Percentiles rank a stretch among this genome's conserved stretches.
Conservation (phyloP, 2,113 vertebrate species). For the Helogale parvula region DNA sequence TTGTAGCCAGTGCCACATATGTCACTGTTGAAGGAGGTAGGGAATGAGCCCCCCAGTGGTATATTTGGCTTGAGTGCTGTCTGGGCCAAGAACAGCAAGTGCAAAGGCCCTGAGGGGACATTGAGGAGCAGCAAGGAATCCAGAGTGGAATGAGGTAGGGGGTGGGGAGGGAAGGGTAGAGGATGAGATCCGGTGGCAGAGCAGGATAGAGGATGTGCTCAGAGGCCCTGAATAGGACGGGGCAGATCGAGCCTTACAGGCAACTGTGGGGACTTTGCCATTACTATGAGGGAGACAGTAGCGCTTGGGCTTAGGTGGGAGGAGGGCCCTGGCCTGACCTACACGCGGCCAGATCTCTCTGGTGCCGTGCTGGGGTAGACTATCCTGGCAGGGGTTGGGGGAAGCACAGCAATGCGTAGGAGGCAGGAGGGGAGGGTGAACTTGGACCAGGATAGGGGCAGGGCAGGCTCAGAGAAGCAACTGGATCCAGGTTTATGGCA, state of each 20-base stretch:
- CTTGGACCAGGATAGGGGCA: not conserved
- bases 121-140: not conserved
- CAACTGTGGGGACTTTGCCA: not conserved
- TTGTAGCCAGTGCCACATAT: no score
- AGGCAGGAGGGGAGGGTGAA: not conserved
- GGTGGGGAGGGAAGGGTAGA: no score
- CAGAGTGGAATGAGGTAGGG: not conserved
- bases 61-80: not conserved
- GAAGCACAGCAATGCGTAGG: rapidly evolving
- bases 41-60: not conserved
- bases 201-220: not conserved
- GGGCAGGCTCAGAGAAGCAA: no score
- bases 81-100: not conserved
- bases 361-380: not conserved
- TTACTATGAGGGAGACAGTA: not conserved
- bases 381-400: not conserved
- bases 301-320: rapidly evolving
- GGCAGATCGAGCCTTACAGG: not conserved
- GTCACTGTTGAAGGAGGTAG: not conserved
- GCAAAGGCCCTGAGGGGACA: not conserved
- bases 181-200: not conserved
- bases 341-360: not conserved
- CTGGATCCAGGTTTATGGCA: not conserved
- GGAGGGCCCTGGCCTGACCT: not conserved
- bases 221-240: not conserved